A percentile compares a stretch with the other conserved stretches of the same genome.
Evolutionary conservation across 2,113 vertebrate genomes (phyloP).

Genomic region (Cervus canadensis): DNA sequence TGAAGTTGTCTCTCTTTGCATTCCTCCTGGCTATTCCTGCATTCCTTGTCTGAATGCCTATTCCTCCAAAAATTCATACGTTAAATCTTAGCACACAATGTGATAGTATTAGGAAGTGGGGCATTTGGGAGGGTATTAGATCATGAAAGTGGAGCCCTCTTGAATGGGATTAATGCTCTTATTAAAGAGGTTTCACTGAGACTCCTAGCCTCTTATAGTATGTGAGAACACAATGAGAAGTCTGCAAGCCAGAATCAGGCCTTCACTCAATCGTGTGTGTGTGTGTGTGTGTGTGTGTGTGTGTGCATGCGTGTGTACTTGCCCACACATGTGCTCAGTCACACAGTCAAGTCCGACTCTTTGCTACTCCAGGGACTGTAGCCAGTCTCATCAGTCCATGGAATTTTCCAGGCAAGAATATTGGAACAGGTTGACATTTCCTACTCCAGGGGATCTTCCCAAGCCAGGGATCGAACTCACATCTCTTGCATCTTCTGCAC

Average conservation of each 20-base stretch:
- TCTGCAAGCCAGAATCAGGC: background rate
- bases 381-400: background rate
- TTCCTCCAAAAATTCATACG: background rate
- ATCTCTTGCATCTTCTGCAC: background rate
- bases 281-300: rapidly evolving
- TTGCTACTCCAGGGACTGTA: background rate
- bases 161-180: background rate
- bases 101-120: background rate
- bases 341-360: background rate
- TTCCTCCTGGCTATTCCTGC: background rate
- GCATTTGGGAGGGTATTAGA: background rate
- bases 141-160: background rate
- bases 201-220: background rate
- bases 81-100: background rate
- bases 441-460: background rate
- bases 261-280: background rate
- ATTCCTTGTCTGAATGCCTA: background rate
- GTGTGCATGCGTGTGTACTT: rapidly evolving
- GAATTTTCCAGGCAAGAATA: background rate
- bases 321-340: background rate
- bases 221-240: background rate
- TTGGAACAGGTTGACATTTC: background rate
- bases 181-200: background rate
- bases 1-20: background rate
- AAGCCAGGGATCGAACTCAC: background rate